Conservation (phyloP, 1,140 invertebrate species). For the Papilio machaon region DNA sequence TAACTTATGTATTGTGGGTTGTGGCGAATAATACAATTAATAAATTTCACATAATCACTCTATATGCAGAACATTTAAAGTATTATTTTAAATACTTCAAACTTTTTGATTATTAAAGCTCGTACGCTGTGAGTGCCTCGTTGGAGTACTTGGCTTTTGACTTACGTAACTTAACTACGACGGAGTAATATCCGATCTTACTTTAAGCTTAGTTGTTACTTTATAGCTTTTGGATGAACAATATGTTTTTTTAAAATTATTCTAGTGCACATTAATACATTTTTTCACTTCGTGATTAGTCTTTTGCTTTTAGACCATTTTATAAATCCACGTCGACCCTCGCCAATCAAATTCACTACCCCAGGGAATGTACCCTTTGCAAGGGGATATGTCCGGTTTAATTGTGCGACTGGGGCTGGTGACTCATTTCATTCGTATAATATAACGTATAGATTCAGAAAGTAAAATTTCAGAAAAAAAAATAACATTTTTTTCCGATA, state of each 20-base stretch:
- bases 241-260: neutral
- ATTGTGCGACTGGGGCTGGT: neutral
- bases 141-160: slow-evolving; percentile 8
- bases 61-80: neutral
- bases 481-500: neutral
- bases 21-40: neutral
- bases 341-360: slow-evolving; percentile 10
- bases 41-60: neutral
- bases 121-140: neutral
- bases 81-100: slow-evolving; percentile 9
- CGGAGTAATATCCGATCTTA: neutral
- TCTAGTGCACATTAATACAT: neutral
- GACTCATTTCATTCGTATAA: neutral
- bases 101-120: slow-evolving; percentile 25
- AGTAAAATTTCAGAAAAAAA: too few species aligned
- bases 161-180: neutral
- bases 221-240: neutral
- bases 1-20: too few species aligned
- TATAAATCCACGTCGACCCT: slow-evolving; percentile 13
- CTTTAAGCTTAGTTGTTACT: neutral
- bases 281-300: neutral
- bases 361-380: neutral
- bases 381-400: neutral
- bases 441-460: neutral
- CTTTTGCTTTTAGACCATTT: neutral